phyloP scores from a whole-genome alignment of 1,140 invertebrate genomes.

The Drosophila repletoides region DNA sequence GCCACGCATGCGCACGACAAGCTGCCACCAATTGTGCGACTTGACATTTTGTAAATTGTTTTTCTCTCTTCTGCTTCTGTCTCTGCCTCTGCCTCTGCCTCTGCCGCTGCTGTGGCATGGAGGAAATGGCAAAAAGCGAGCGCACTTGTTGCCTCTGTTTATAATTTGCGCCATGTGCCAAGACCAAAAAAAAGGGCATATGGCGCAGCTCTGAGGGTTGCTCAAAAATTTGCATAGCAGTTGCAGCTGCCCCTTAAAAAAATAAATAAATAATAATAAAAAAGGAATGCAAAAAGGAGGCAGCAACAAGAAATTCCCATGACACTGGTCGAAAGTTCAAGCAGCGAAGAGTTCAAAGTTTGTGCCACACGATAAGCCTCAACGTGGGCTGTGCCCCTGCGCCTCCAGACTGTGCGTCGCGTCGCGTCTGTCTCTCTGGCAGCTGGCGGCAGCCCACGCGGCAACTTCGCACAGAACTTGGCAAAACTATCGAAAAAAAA shows the following conservation, averaged over 20 bases:
- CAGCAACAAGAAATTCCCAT: conserved; percentile 22
- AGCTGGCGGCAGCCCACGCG: conserved; percentile 33
- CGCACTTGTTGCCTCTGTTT: conserved; percentile 40
- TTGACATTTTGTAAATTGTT: conserved; percentile 36
- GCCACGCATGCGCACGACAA: conserved; percentile 35
- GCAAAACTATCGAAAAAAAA: conserved; percentile 3
- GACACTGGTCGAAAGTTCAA: conserved; percentile 42
- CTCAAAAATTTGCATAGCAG: conserved; percentile 34
- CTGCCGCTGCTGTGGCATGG: not conserved
- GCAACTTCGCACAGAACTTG: conserved; percentile 16
- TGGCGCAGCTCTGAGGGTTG: conserved; percentile 21
- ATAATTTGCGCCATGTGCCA: conserved; percentile 45
- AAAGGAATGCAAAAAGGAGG: too few species aligned
- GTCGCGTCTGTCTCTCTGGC: conserved; percentile 5
- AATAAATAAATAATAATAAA: too few species aligned
- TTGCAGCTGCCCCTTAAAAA: conserved; percentile 19
- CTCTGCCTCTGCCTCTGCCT: too few species aligned
- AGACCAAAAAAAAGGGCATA: too few species aligned
- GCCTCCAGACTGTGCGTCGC: conserved; percentile 37
- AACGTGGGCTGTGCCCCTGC: conserved; percentile 26
- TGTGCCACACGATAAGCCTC: conserved; percentile 33
- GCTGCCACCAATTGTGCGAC: conserved; percentile 32
- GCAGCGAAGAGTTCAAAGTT: conserved; percentile 42
- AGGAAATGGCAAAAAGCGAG: conserved; percentile 6
- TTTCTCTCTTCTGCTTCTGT: too few species aligned